phyloP scores from a whole-genome alignment of 2,888 invertebrate species.

The Lithophane semibrunnea region DNA sequence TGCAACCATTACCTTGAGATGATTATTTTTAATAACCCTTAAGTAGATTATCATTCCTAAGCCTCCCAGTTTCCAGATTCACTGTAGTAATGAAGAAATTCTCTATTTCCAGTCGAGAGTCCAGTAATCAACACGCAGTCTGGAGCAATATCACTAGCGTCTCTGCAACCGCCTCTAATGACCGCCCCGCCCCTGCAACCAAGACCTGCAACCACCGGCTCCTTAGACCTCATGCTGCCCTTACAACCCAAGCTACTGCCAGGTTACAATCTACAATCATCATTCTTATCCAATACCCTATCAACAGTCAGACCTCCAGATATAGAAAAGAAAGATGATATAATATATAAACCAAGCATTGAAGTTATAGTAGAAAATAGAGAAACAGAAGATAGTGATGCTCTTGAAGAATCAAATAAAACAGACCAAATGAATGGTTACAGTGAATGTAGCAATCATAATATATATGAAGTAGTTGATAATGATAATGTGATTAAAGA shows the following conservation, averaged over 20 bases:
- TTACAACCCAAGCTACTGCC: constrained; percentile 93
- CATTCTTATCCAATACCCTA: constrained; percentile 87
- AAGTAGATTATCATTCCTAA: constrained; percentile 3
- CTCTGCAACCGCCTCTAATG: constrained; percentile 88
- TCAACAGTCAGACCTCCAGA: constrained; percentile 88
- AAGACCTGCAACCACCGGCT: constrained; percentile 93
- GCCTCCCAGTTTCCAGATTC: constrained; percentile 32
- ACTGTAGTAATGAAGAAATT: constrained; percentile 61
- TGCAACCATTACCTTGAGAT: constrained; percentile 13
- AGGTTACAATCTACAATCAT: constrained; percentile 88
- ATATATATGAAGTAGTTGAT: constrained; percentile 73
- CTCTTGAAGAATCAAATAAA: constrained; percentile 75
- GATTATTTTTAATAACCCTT: background rate
- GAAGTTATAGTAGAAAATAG: constrained; percentile 83
- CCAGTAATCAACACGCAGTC: constrained; percentile 87
- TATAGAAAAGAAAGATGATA: constrained; percentile 74
- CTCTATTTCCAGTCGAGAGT: constrained; percentile 90
- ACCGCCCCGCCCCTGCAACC: constrained; percentile 92
- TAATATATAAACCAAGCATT: constrained; percentile 77
- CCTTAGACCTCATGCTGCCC: constrained; percentile 92
- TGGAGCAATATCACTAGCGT: constrained; percentile 88
- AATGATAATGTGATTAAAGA: constrained; percentile 76
- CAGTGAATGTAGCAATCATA: constrained; percentile 76
- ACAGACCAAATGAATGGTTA: constrained; percentile 72
- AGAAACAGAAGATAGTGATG: constrained; percentile 75